A percentile compares a stretch with the other conserved stretches of the same genome.
phyloP scores from a whole-genome alignment of 1,140 invertebrate genomes.

The Macrostomum lignano region DNA sequence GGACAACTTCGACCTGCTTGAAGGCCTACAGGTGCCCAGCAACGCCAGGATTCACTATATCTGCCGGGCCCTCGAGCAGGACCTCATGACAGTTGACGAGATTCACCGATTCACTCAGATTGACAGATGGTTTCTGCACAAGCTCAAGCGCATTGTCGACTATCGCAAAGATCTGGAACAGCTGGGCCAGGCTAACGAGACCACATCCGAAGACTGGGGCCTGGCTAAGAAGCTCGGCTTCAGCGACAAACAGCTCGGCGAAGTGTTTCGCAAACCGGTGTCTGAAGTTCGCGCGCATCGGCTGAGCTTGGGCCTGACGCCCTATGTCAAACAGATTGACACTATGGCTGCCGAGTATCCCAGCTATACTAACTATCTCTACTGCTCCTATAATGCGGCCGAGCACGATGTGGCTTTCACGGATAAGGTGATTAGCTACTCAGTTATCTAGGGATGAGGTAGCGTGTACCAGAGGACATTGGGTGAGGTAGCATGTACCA shows the following conservation, averaged over 20 bases:
- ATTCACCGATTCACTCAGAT: constrained; percentile 12
- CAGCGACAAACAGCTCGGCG: constrained; percentile 13
- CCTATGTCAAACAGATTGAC: constrained; percentile 17
- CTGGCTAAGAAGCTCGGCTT: constrained; percentile 13
- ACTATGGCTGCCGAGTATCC: constrained; percentile 17
- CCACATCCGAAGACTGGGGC: not conserved
- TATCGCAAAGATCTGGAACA: constrained; percentile 37
- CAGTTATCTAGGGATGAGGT: too few species aligned
- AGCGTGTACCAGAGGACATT: too few species aligned
- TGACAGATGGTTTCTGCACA: constrained; percentile 31
- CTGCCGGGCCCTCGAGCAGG: constrained; percentile 11
- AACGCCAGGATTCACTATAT: constrained; percentile 12
- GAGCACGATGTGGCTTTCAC: constrained; percentile 15
- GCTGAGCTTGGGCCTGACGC: constrained; percentile 9
- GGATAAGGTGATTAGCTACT: too few species aligned
- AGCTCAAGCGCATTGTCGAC: constrained; percentile 66
- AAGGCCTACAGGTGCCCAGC: constrained; percentile 10
- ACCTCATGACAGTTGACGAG: constrained; percentile 12
- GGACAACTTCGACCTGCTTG: constrained; percentile 10
- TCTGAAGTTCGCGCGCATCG: not conserved
- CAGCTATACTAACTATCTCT: constrained; percentile 14
- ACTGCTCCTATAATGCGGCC: constrained; percentile 13
- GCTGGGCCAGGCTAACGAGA: constrained; percentile 14
- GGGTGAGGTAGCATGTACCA: too few species aligned
- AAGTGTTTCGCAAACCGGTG: not conserved